A percentile compares a stretch with the other conserved stretches of the same genome.
These are phyloP conservation scores for Hemistola chrysoprasaria DNA, from an alignment of 2,888 invertebrate genomes.

Conservation along the genomic window DNA sequence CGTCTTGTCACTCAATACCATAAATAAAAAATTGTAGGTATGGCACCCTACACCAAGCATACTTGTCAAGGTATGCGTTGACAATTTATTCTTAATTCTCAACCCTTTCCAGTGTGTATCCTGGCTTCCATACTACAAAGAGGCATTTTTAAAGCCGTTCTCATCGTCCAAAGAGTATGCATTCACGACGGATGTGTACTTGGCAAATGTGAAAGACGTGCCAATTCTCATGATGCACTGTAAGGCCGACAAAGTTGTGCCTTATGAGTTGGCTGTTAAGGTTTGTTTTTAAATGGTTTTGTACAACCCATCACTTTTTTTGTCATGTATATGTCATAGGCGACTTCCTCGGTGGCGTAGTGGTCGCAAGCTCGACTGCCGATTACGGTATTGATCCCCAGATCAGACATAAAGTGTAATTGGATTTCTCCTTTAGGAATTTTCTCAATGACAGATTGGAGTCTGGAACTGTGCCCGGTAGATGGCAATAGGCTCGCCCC, in stretches of 20 bases:
- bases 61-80: too few relatives aligned
- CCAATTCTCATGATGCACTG: slow-evolving; percentile 95
- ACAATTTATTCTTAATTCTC: too few relatives aligned
- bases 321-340: slow-evolving; percentile 94
- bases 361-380: too few relatives aligned
- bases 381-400: too few relatives aligned
- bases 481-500: too few relatives aligned
- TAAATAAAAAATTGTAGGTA: too few relatives aligned
- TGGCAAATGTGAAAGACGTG: slow-evolving; percentile 82
- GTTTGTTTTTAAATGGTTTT: slow-evolving; percentile 56
- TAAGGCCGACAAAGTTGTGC: slow-evolving; percentile 93
- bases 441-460: too few relatives aligned
- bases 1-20: too few relatives aligned
- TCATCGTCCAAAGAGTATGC: slow-evolving; percentile 85
- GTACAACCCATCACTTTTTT: slow-evolving; percentile 87
- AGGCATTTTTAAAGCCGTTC: slow-evolving; percentile 90
- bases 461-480: too few relatives aligned
- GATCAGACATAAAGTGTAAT: too few relatives aligned
- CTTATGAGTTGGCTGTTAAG: slow-evolving; percentile 88
- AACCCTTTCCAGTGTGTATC: slow-evolving; percentile 86
- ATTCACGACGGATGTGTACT: slow-evolving; percentile 91
- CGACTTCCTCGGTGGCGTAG: slow-evolving; percentile 90
- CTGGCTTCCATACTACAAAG: slow-evolving; percentile 92
- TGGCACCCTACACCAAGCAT: too few relatives aligned
- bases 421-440: too few relatives aligned